Base-by-base conservation (phyloP, 2,888 invertebrate genomes). In the Ichneumon xanthorius region DNA sequence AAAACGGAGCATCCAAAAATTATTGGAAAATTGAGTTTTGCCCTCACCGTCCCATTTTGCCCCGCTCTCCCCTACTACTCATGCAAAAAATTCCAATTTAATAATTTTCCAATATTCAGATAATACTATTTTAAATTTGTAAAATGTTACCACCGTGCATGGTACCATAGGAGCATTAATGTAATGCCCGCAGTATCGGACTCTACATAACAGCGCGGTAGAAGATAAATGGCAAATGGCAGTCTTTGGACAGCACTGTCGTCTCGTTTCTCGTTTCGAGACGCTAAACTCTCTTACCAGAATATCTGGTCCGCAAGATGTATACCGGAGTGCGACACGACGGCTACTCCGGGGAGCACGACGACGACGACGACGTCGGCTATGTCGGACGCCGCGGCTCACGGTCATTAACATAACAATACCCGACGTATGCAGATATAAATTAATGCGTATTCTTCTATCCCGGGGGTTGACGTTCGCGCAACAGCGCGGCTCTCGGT, bases 381-480 rank as follows among this genome's bases (percentile, higher is more conserved):
- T 45, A 70, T 73, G 82, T 70, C 55, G 83, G 71, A 85, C 73
- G 55, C 83, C 78, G 79, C 65, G 80, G 77, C 71, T 75, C 82
- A 83, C 80, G 86, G 84, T 85, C 87, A 93, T 93, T 93, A 93
- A 90, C 93, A 93, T 93, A 90, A 93, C 93, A 93, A 93, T 93
- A 87, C 90, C 71, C 86, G 87, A 87, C 90, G 91, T 91, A 92
- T 91, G 93, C 91, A 91, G 93, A 93, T 93, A 93, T 92, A 93
- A 93, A 93, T 93, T 93, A 93, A 93, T 93, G 93, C 92, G 91
- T 92, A 92, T 93, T 93, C 93, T 92, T 92, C 91, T 90, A 89
- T 82, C 45, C 82, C 86, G 89, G 90, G 93, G 91, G 91, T 91
- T 90, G 92, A 91, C 90, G 85, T 82, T 82, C 82, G 89, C 88